Evolutionary conservation across 2,113 vertebrate genomes (phyloP), one percentile per base, ranked within the genome.

Genomic region (Catharus minimus): DNA sequence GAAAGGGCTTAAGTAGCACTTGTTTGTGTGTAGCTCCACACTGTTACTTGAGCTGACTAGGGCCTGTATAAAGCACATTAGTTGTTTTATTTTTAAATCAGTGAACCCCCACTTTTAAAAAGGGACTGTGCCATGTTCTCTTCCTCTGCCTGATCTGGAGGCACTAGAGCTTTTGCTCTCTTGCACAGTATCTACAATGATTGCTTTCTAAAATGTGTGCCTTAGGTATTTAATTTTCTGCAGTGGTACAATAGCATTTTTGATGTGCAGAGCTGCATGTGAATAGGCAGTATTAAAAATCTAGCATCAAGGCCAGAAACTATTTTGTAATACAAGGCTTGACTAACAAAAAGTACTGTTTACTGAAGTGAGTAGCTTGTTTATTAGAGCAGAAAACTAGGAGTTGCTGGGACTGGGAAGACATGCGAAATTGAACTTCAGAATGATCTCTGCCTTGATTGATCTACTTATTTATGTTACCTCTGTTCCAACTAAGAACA

Each of bases 221-320:
- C 91, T 71, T 88, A 80, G 81, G 89, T 93, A 71, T 49, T 83
- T 85, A 17, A 64, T 91, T 93, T 84, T 82, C 62, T 94, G 71
- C 30, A 58, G 62, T 3, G 11, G 18, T 73, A 84, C 87, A 86
- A 39, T 64, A 71, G n/a, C 66, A 52, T 80, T 96, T 83, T 76
- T 80, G 46, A 74, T 77, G 44, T 67, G 55, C n/a, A 92, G 69
- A 85, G 61, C 65, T 92, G 49, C 68, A 21, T 89, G 39, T 84
- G 65, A 91, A 74, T 91, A 92, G 58, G 30, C 36, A 68, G 26
- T 65, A 81, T 72, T 83, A 92, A 80, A 95, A 89, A 86, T 74
- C 15, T 56, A 66, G 44, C 26, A 46, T 89, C 21, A 73, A 91
- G 61, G 18, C 65, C 3, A 15, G 32, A 87, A 93, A 90, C 58